Evolutionary conservation across 1,140 invertebrate genomes (phyloP).

Genomic region (Matsumurasca onukii): DNA sequence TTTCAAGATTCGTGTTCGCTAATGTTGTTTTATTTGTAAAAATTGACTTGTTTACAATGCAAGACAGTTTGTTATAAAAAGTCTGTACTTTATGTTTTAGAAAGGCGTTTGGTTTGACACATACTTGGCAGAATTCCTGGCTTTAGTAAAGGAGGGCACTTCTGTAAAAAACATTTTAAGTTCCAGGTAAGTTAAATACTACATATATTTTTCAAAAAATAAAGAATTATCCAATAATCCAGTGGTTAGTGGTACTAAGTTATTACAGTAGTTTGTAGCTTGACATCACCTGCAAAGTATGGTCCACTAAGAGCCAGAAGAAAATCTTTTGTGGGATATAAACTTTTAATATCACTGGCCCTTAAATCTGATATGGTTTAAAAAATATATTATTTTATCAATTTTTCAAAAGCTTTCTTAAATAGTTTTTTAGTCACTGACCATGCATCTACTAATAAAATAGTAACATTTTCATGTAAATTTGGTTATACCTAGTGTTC

Average conservation of each 20-base stretch:
- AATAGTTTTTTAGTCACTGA: background rate
- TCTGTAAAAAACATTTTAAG: conserved; percentile 58
- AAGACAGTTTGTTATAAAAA: no score
- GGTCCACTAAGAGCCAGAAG: background rate
- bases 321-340: background rate
- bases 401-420: background rate
- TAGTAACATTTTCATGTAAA: no score
- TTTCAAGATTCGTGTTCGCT: no score
- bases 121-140: conserved; percentile 62
- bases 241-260: background rate
- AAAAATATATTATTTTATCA: background rate
- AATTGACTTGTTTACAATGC: background rate
- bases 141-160: conserved; percentile 58
- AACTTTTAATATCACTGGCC: background rate
- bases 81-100: conserved; percentile 55
- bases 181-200: conserved; percentile 44
- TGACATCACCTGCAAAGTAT: background rate
- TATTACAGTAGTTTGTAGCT: background rate
- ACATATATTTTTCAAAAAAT: background rate
- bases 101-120: conserved; percentile 65
- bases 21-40: background rate
- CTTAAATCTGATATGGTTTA: background rate
- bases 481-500: no score
- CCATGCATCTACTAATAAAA: no score
- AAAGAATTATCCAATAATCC: background rate